These are phyloP conservation scores for Rotaria socialis DNA, from an alignment of 2,888 invertebrate species.

Conservation along the genomic window DNA sequence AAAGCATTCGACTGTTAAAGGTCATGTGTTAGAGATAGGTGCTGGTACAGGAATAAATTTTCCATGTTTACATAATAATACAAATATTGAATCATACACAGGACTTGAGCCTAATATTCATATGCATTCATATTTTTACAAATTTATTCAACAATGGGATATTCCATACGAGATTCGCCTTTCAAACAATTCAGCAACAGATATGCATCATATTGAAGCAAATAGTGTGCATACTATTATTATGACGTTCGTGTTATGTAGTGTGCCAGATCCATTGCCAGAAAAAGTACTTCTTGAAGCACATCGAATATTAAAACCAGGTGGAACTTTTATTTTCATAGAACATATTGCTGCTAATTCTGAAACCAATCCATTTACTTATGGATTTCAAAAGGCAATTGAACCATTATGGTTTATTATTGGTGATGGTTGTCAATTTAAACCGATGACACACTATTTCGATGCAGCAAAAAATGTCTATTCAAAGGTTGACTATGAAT, in stretches of 20 bases:
- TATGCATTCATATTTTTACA: not conserved
- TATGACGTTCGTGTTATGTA: not conserved
- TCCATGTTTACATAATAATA: not conserved
- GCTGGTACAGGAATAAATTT: not conserved
- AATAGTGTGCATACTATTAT: not conserved
- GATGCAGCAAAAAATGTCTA: too few species aligned
- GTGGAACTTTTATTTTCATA: too few species aligned
- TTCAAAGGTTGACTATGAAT: too few species aligned
- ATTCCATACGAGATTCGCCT: not conserved
- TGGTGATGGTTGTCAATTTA: too few species aligned
- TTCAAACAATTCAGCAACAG: not conserved
- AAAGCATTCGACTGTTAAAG: not conserved
- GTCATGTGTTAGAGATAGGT: not conserved
- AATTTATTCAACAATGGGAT: not conserved
- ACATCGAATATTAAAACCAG: too few species aligned
- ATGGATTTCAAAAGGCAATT: too few species aligned
- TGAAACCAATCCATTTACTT: not conserved
- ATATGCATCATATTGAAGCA: not conserved
- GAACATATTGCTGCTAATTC: too few species aligned
- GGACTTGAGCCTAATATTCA: not conserved
- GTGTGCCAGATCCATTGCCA: not conserved
- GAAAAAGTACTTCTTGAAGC: not conserved
- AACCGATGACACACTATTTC: too few species aligned
- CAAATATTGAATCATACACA: not conserved
- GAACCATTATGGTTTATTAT: too few species aligned